These are phyloP conservation scores for Loriculus beryllinus DNA, from an alignment of 2,797 vertebrate species.

Conservation along the genomic window DNA sequence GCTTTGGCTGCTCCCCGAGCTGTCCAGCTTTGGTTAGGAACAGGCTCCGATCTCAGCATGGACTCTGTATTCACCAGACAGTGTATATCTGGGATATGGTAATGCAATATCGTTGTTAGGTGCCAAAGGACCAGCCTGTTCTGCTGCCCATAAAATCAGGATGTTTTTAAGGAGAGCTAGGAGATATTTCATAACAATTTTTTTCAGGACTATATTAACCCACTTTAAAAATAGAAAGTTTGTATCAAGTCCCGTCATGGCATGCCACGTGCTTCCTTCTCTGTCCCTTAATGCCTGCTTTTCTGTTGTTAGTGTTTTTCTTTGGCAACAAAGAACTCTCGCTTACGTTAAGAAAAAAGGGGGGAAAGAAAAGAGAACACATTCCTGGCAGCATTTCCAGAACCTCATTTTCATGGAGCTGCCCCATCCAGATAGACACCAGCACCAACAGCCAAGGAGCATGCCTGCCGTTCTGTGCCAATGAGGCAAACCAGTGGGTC, in stretches of 20 bases:
- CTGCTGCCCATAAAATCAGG: not conserved
- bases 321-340: not conserved
- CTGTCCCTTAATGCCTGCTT: not conserved
- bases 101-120: not conserved
- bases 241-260: not conserved
- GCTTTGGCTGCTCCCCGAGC: too few relatives aligned
- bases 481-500: not conserved
- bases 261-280: not conserved
- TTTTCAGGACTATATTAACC: not conserved
- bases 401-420: not conserved
- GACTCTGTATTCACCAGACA: not conserved
- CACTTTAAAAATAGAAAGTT: not conserved
- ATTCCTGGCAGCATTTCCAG: not conserved
- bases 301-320: not conserved
- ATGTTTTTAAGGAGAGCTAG: not conserved
- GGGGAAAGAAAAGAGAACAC: not conserved
- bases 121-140: not conserved
- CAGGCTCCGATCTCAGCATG: not conserved
- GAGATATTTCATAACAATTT: not conserved
- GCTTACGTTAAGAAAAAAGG: not conserved
- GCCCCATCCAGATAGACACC: not conserved
- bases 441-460: not conserved
- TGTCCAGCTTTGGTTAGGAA: not conserved
- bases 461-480: rapidly evolving
- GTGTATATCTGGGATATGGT: not conserved